Percentiles rank a stretch among this genome's conserved stretches.
Conservation (phyloP, 1,140 invertebrate genomes). For the Pentalonia nigronervosa region DNA sequence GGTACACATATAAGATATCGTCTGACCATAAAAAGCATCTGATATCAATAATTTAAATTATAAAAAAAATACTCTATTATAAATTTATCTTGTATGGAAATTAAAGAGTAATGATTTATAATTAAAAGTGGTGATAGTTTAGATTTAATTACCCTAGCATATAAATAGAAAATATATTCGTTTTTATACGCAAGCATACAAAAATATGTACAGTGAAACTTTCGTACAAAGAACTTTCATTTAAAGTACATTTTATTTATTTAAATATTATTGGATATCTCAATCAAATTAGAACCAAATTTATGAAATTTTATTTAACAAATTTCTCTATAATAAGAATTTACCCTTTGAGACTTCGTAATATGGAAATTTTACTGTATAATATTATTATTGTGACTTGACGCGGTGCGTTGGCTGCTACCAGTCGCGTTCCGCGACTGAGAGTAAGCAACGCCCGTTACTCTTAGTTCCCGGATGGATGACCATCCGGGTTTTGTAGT, state of each 20-base stretch:
- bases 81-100: not conserved
- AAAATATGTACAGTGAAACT: too few relatives aligned
- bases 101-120: not conserved
- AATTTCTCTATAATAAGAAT: not conserved
- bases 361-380: too few relatives aligned
- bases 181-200: not conserved
- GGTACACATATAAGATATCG: too few relatives aligned
- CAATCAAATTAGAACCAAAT: not conserved
- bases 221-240: not conserved
- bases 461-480: too few relatives aligned
- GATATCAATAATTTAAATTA: not conserved
- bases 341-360: not conserved
- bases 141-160: not conserved
- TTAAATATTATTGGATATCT: too few relatives aligned
- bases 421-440: too few relatives aligned
- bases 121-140: not conserved
- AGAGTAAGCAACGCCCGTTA: too few relatives aligned
- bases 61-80: not conserved
- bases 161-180: not conserved
- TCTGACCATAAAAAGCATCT: not conserved
- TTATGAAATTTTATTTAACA: not conserved
- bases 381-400: too few relatives aligned
- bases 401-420: too few relatives aligned
- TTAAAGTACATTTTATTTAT: too few relatives aligned
- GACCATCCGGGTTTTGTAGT: too few relatives aligned